Evolutionary conservation across 2,797 vertebrate genomes (phyloP), one percentile per base, ranked within the genome.

Genomic region (Schizothorax lantsangensis): DNA sequence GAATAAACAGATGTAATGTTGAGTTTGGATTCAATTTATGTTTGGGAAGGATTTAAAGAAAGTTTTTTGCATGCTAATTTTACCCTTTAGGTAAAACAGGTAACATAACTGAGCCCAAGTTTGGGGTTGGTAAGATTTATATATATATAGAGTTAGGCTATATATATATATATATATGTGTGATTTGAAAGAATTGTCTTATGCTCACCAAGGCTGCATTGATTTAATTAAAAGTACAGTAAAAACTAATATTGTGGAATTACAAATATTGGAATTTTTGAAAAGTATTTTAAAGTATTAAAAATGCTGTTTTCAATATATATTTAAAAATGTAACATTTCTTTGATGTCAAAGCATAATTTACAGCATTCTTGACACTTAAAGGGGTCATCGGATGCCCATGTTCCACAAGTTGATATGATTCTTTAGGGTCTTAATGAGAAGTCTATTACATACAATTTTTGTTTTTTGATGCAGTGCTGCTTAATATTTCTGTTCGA

Each of bases 1-100:
- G 10, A 83, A 81, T 84, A 36, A 84, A 90, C 59, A 83, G 87
- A 86, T 85, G 79, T 36, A 59, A 14, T 85, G 26, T 57, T 69
- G 64, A 87, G 74, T 88, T 73, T 88, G 54, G 36, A 64, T 83
- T 83, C 19, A 68, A 33, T 62, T 40, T 68, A 8, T 23, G 4
- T 73, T 30, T n/a, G 1, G 36, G 5, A 57, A 38, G 5, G 57
- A 11, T n/a, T 59, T n/a, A 23, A 54, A 49, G 2, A 10, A 62
- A 21, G 0, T 5, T 14, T 14, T 49, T 81, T 38, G 17, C 68
- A 40, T 59, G 17, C 54, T 26, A 4, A 11, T 57, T 40, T 47
- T 59, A 59, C 57, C 23, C 9, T 68, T 43, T n/a, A 72, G 21
- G 2, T 54, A 26, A 26, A 57, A 40, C 68, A 9, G 43, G n/a